phyloP scores from a whole-genome alignment of 35 echinoderm and acorn worm genomes.

The Hemicentrotus pulcherrimus region DNA sequence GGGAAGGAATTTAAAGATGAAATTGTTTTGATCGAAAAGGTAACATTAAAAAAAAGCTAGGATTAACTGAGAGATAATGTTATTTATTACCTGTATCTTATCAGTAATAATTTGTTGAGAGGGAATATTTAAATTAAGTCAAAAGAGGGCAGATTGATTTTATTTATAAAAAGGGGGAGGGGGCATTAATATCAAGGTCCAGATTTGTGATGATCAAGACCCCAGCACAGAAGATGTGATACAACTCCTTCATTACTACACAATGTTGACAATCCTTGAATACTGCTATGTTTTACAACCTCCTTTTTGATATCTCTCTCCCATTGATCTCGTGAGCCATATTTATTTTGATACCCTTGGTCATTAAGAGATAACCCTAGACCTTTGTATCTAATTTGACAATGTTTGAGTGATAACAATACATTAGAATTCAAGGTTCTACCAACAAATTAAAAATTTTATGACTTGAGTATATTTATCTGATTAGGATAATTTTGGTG shows the following conservation, averaged over 20 bases:
- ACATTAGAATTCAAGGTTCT: background rate
- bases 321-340: background rate
- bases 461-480: background rate
- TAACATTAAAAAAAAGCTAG: too few species aligned
- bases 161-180: background rate
- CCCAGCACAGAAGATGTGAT: background rate
- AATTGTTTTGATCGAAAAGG: too few species aligned
- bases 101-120: too few species aligned
- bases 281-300: background rate
- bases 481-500: too few species aligned
- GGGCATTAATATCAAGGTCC: background rate
- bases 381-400: conserved; percentile 1
- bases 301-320: background rate
- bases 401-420: background rate
- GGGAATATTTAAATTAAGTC: too few species aligned
- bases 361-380: background rate
- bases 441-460: background rate
- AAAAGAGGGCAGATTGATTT: too few species aligned
- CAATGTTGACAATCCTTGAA: background rate
- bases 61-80: too few species aligned
- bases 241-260: background rate
- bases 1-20: too few species aligned
- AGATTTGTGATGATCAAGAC: background rate
- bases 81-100: too few species aligned
- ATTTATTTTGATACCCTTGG: background rate